Evolutionary conservation across 1,140 invertebrate genomes (phyloP).

Genomic region (Temnothorax longispinosus): DNA sequence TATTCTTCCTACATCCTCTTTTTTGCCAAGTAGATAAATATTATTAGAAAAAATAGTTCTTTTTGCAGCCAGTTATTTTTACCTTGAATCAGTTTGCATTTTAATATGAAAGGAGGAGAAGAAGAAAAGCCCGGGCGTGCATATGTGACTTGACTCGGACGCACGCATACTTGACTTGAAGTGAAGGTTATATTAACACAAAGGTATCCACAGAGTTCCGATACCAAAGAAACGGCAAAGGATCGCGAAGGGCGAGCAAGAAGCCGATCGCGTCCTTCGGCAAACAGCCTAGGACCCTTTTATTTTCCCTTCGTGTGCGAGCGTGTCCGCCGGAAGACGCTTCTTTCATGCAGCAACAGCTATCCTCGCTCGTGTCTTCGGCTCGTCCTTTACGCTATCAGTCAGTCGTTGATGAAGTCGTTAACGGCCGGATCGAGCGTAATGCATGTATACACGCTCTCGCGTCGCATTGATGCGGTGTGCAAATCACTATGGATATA

Average conservation of each 20-base stretch:
- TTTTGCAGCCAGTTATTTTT: not conserved
- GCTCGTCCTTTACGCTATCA: constrained; percentile 29
- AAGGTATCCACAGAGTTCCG: constrained; percentile 29
- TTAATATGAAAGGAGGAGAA: constrained; percentile 1
- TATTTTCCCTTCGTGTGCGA: constrained; percentile 40
- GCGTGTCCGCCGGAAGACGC: constrained; percentile 48
- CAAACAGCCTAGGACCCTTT: constrained; percentile 40
- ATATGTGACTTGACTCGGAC: not conserved
- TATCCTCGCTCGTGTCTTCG: constrained; percentile 47
- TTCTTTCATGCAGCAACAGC: constrained; percentile 38
- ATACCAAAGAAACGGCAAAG: constrained; percentile 24
- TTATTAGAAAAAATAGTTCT: not conserved
- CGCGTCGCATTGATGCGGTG: constrained; percentile 20
- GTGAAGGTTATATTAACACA: constrained; percentile 24
- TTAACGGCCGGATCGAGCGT: constrained; percentile 57
- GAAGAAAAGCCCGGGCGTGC: not conserved
- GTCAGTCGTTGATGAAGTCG: constrained; percentile 57
- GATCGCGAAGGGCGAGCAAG: constrained; percentile 35
- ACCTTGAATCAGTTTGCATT: not conserved
- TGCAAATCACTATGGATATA: constrained; percentile 34
- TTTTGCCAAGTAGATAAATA: not conserved
- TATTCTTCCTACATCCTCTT: not conserved
- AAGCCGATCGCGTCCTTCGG: constrained; percentile 43
- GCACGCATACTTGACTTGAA: not conserved
- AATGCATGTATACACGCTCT: constrained; percentile 40